Conservation (phyloP, 2,797 vertebrate species). For the Sebastes miniatus region DNA sequence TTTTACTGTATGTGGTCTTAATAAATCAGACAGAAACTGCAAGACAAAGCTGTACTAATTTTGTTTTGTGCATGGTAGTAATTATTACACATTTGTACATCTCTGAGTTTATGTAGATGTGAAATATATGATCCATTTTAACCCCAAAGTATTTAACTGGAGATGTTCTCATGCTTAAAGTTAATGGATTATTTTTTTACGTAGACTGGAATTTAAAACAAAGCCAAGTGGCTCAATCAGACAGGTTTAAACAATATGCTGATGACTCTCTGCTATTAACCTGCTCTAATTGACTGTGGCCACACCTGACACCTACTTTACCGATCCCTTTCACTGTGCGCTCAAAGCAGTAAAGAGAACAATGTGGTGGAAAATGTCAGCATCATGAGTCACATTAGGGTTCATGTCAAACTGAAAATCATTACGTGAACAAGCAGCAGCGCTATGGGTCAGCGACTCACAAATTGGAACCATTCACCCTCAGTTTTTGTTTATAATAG, state of each 20-base stretch:
- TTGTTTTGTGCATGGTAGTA: neutral
- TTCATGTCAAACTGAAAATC: constrained; percentile 37
- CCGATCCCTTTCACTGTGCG: constrained; percentile 10
- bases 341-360: constrained; percentile 11
- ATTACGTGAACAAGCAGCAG: constrained; percentile 32
- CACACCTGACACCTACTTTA: constrained; percentile 46
- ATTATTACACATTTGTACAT: neutral
- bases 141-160: neutral
- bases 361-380: constrained; percentile 69
- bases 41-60: neutral
- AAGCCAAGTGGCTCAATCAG: constrained; percentile 44
- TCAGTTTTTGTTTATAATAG: constrained; percentile 30
- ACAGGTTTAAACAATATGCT: constrained; percentile 69
- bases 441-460: constrained; percentile 45
- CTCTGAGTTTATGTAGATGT: neutral
- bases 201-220: constrained; percentile 29
- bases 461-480: constrained; percentile 47
- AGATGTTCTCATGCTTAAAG: neutral
- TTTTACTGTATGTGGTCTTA: neutral
- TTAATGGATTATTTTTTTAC: neutral
- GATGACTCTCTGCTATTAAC: constrained; percentile 46
- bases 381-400: constrained; percentile 61
- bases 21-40: neutral
- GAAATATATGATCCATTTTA: neutral
- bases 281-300: constrained; percentile 34